Evolutionary conservation across 2,113 vertebrate genomes (phyloP).

Genomic region (Opisthocomus hoazin): DNA sequence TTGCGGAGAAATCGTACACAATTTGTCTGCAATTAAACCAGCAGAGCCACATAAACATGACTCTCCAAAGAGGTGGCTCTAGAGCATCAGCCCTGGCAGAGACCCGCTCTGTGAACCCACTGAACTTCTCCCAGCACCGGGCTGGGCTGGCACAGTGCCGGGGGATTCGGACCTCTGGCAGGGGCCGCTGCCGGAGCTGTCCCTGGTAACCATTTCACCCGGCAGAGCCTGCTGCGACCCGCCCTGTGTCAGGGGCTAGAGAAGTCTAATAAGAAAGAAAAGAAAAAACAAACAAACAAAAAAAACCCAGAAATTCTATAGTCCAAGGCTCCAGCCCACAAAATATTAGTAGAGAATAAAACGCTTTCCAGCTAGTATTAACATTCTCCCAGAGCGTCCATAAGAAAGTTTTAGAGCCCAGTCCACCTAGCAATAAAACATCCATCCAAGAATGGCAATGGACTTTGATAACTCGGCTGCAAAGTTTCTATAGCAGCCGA

Average conservation of each 20-base stretch:
- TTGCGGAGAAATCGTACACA: fast-evolving
- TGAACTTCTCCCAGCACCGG: not conserved
- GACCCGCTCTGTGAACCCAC: not conserved
- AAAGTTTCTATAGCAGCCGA: not conserved
- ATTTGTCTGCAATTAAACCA: not conserved
- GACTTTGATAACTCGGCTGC: not conserved
- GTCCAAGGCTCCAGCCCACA: not conserved
- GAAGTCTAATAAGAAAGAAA: not conserved
- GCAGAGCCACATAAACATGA: not conserved
- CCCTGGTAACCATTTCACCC: not conserved
- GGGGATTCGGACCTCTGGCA: not conserved
- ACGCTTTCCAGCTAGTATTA: not conserved
- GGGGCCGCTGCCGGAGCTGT: not conserved
- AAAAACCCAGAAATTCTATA: not conserved
- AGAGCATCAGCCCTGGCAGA: not conserved
- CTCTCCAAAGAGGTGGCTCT: not conserved
- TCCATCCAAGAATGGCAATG: not conserved
- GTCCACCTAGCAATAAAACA: not conserved
- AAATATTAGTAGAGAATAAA: not conserved
- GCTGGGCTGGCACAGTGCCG: not conserved
- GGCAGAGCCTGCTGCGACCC: not conserved
- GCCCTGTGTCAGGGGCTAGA: fast-evolving
- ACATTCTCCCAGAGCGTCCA: not conserved
- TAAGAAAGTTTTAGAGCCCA: not conserved
- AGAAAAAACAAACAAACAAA: not conserved